These are phyloP conservation scores for Murina feae DNA, from an alignment of 2,113 vertebrate species.

Conservation along the genomic window DNA sequence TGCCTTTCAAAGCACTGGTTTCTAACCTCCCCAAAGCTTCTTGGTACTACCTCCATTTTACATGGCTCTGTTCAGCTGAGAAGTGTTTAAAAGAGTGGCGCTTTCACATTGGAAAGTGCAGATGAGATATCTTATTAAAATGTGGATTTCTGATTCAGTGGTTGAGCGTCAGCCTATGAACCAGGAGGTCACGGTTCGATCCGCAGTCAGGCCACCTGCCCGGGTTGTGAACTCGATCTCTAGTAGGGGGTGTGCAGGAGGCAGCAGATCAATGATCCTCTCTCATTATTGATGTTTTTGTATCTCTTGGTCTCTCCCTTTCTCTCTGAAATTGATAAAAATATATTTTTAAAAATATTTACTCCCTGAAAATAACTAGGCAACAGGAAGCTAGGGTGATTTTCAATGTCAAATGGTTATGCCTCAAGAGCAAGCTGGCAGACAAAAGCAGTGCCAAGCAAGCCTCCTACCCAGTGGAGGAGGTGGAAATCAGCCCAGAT, in stretches of 20 bases:
- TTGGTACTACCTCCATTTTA: not conserved
- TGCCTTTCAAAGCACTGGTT: not conserved
- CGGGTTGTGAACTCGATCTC: no score
- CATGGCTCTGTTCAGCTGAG: not conserved
- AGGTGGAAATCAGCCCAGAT: not conserved
- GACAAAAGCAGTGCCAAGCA: not conserved
- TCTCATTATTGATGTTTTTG: no score
- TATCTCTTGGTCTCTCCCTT: no score
- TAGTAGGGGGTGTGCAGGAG: no score
- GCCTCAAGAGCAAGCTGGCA: not conserved
- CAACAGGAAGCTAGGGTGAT: slow-evolving; percentile 29
- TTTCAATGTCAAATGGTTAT: slow-evolving; percentile 19
- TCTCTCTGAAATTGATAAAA: no score
- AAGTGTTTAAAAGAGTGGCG: not conserved
- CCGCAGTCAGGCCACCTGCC: no score
- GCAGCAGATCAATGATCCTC: no score
- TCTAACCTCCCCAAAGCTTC: not conserved
- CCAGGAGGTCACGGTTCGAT: no score
- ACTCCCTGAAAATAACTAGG: not conserved
- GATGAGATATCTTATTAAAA: not conserved
- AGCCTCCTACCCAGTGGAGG: not conserved
- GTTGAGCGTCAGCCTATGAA: no score
- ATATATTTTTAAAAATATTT: no score
- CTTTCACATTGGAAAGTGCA: not conserved
- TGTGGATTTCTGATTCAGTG: not conserved